phyloP scores from a whole-genome alignment of 2,888 invertebrate species.

The Andrena haemorrhoa region DNA sequence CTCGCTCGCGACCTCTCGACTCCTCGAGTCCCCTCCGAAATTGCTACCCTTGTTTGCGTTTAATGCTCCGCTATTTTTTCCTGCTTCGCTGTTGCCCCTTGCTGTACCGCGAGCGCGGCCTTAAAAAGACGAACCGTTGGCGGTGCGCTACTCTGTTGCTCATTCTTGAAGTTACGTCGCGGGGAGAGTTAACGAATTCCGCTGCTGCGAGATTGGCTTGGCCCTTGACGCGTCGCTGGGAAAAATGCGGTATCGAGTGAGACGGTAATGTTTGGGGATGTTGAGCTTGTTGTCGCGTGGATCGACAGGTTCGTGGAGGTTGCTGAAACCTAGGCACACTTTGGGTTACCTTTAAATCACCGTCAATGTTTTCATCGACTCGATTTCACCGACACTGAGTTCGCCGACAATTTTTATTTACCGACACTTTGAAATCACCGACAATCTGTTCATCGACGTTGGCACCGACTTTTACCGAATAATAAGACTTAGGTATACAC shows the following conservation, averaged over 20 bases:
- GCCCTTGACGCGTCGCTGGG: background rate
- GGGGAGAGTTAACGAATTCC: slow-evolving; percentile 55
- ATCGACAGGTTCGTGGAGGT: background rate
- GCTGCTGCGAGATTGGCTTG: slow-evolving; percentile 39
- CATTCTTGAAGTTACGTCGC: slow-evolving; percentile 52
- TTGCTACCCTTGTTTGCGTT: slow-evolving; percentile 84
- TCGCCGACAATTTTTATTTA: too few relatives aligned
- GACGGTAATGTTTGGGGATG: background rate
- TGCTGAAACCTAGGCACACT: too few relatives aligned
- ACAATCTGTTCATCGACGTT: too few relatives aligned
- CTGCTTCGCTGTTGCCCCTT: slow-evolving; percentile 36
- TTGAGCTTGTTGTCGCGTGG: background rate
- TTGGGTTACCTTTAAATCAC: too few relatives aligned
- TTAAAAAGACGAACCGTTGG: slow-evolving; percentile 59
- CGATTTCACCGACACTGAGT: too few relatives aligned
- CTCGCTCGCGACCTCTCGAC: slow-evolving; percentile 79
- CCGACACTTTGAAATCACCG: too few relatives aligned
- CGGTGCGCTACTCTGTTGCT: slow-evolving; percentile 57
- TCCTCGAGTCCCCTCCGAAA: slow-evolving; percentile 80
- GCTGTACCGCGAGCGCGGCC: slow-evolving; percentile 36
- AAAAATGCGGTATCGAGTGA: background rate
- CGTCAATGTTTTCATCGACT: too few relatives aligned
- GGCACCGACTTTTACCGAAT: too few relatives aligned
- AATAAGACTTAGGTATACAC: too few relatives aligned
- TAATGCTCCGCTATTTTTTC: slow-evolving; percentile 82